These are phyloP conservation scores for Melozone crissalis DNA, from an alignment of 2,113 vertebrate genomes.

Conservation along the genomic window DNA sequence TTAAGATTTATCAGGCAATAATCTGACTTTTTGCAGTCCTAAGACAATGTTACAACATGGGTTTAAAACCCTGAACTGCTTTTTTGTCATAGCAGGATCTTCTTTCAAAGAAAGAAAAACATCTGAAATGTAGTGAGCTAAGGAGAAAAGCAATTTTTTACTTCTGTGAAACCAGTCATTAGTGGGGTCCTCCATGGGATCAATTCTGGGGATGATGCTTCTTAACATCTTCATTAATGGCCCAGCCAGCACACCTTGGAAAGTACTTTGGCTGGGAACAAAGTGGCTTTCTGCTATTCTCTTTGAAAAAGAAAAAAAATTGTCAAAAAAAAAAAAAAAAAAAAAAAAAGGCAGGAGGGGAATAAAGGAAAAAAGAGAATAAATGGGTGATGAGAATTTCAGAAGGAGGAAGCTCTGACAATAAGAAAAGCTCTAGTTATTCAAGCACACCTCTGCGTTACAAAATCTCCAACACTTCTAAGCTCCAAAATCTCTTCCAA, in stretches of 20 bases:
- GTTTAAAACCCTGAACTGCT: neutral
- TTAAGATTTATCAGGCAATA: neutral
- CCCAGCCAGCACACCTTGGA: neutral
- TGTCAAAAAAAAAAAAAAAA: neutral
- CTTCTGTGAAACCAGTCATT: neutral
- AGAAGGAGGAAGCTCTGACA: neutral
- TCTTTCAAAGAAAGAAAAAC: neutral
- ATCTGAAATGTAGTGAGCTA: neutral
- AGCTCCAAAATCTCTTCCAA: too few relatives aligned
- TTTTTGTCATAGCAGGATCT: neutral
- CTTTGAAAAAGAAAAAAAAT: neutral
- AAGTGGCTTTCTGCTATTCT: neutral
- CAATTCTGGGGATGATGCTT: neutral
- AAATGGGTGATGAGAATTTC: neutral
- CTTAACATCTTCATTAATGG: neutral
- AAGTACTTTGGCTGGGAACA: neutral
- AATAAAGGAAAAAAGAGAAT: neutral
- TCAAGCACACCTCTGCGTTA: neutral
- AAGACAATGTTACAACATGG: neutral
- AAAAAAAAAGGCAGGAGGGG: rapidly evolving
- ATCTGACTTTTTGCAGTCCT: neutral
- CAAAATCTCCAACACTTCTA: neutral
- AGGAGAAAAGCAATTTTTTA: neutral
- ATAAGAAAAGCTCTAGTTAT: neutral
- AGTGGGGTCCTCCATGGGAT: neutral